Conservation (phyloP, 2,797 vertebrate species). For the Echiichthys vipera region DNA sequence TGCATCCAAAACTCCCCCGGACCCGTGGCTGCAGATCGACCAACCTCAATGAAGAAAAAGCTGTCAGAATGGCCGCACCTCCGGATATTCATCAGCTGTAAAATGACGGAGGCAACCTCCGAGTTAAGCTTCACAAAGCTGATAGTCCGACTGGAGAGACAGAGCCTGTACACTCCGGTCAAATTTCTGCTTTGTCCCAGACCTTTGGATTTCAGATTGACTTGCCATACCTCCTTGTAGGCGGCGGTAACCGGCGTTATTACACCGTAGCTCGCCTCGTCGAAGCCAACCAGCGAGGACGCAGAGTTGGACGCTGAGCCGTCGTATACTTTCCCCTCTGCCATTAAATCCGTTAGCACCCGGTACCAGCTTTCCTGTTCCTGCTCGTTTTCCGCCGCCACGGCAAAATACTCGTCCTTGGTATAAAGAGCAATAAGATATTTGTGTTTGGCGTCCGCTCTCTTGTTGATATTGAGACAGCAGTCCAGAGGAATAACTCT, state of each 20-base stretch:
- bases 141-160: constrained; percentile 93
- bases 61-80: constrained; percentile 98
- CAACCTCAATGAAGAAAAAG: constrained; percentile 99
- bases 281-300: constrained; percentile 86
- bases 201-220: constrained; percentile 94
- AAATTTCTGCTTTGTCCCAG: constrained; percentile 93
- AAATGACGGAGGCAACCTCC: constrained; percentile 90
- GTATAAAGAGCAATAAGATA: constrained; percentile 97
- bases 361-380: constrained; percentile 96
- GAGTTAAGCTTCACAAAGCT: constrained; percentile 95
- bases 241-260: constrained; percentile 87
- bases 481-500: constrained; percentile 93
- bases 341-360: constrained; percentile 90
- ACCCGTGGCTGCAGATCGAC: constrained; percentile 94
- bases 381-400: constrained; percentile 94
- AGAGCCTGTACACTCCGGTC: constrained; percentile 95
- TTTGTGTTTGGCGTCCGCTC: constrained; percentile 97
- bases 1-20: constrained; percentile 99
- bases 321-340: constrained; percentile 87
- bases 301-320: constrained; percentile 83
- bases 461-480: constrained; percentile 96
- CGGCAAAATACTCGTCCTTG: constrained; percentile 96
- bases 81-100: constrained; percentile 98
- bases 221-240: constrained; percentile 98
- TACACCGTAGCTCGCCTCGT: constrained; percentile 91